Evolutionary conservation across 2,888 invertebrate species (phyloP).

Genomic region (Melolontha melolontha): DNA sequence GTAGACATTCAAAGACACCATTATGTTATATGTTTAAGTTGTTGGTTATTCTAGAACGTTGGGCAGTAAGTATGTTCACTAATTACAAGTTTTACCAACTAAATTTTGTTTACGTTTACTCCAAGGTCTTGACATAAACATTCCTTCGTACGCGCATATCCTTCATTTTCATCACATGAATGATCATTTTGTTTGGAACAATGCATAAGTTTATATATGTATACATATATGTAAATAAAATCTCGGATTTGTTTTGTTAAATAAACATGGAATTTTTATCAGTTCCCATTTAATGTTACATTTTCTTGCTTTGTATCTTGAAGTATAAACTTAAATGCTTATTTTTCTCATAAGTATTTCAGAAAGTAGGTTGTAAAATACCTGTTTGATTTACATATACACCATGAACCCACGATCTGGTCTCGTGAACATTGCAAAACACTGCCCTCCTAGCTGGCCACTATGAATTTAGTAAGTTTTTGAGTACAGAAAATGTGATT

Average conservation of each 20-base stretch:
- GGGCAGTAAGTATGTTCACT: neutral
- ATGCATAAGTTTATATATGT: too few relatives aligned
- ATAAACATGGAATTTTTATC: neutral
- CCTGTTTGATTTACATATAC: slow-evolving; percentile 42
- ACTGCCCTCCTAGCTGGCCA: too few relatives aligned
- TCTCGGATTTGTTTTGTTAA: too few relatives aligned
- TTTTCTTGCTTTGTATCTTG: neutral
- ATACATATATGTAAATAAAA: too few relatives aligned
- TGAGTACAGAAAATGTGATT: too few relatives aligned
- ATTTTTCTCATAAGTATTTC: slow-evolving; percentile 16
- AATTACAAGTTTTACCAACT: slow-evolving; percentile 5
- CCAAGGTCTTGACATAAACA: slow-evolving; percentile 31
- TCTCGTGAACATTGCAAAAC: slow-evolving; percentile 13
- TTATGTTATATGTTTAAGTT: slow-evolving; percentile 3
- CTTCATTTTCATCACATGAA: neutral
- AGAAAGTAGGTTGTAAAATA: slow-evolving; percentile 45
- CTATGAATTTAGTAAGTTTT: too few relatives aligned
- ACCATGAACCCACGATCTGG: slow-evolving; percentile 3
- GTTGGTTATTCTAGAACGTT: slow-evolving; percentile 26
- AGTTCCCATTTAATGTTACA: neutral
- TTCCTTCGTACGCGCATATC: slow-evolving; percentile 6
- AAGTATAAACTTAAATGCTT: neutral
- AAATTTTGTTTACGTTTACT: slow-evolving; percentile 35
- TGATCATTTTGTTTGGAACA: neutral
- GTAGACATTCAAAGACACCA: slow-evolving; percentile 13